Evolutionary conservation across 1,140 invertebrate species (phyloP), one percentile per base, ranked within the genome.

Genomic region (Tetranychus cinnabarinus): DNA sequence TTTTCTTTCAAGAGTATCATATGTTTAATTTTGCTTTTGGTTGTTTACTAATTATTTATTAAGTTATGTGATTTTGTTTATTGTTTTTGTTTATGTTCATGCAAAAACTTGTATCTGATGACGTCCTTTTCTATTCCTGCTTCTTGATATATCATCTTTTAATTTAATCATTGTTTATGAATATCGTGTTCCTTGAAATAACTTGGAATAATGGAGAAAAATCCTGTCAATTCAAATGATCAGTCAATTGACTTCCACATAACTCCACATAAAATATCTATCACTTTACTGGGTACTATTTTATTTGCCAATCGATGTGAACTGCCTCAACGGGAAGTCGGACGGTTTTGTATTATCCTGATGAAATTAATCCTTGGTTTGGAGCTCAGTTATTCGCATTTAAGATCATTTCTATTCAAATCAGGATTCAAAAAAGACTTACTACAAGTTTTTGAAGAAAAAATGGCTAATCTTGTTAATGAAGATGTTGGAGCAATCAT

Each of bases 321-420:
- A 13, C 12, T 47, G n/a, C 34, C 37, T 46, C 55, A 62, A 36
- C 52, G 56, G 13, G 55, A 62, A 33, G 37, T 62, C 34, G 61
- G 61, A n/a, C 34, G 31, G 6, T 62, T 62, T 48, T 62, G 42
- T 35, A 15, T 58, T 2, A 15, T 58, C 7, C 4, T 47, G 8
- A 56, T 62, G 37, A 62, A 58, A 42, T 35, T 56, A 6, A 62
- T 62, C 34, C 61, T 58, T 42, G 33, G n/a, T 7, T 37, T 58
- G 2, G 61, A 62, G 13, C 31, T 36, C 6, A 48, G n/a, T 35
- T 62, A 58, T 37, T 23, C 37, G 7, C 36, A 61, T 12, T 55
- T 61, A 8, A 10, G 23, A 10, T 8, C 34, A 34, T 56, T 34
- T 45, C 31, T 35, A 2, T 33, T 33, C 1, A 35, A 62, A 47